These are phyloP conservation scores for Metopolophium dirhodum DNA, from an alignment of 1,140 invertebrate species.

Conservation along the genomic window DNA sequence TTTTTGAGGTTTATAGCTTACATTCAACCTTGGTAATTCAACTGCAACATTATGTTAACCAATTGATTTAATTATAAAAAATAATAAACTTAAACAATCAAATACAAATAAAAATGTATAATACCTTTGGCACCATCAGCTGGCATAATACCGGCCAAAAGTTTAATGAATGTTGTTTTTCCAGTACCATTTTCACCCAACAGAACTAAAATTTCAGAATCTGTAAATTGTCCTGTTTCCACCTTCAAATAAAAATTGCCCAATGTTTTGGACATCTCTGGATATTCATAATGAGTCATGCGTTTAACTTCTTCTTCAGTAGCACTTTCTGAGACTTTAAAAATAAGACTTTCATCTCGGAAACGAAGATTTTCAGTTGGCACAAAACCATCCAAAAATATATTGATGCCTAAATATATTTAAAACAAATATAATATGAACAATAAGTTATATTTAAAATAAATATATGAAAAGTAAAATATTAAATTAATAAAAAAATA, in stretches of 20 bases:
- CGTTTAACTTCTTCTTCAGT: slow-evolving; percentile 97
- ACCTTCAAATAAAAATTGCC: slow-evolving; percentile 85
- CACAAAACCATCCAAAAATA: slow-evolving; percentile 99
- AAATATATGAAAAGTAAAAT: neutral
- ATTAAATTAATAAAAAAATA: neutral
- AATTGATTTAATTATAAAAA: neutral
- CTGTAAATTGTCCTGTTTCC: slow-evolving; percentile 93
- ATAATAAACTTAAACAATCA: neutral
- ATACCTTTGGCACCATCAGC: slow-evolving; percentile 80
- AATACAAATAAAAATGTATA: neutral
- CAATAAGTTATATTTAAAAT: neutral
- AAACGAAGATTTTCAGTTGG: slow-evolving; percentile 99
- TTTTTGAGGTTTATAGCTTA: slow-evolving; percentile 99
- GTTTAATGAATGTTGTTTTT: slow-evolving; percentile 98
- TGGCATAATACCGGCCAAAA: slow-evolving; percentile 94
- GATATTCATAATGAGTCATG: slow-evolving; percentile 96
- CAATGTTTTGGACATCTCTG: slow-evolving; percentile 83
- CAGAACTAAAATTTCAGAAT: slow-evolving; percentile 98
- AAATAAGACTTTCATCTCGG: slow-evolving; percentile 93
- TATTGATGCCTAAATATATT: slow-evolving; percentile 84
- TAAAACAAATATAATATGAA: slow-evolving; percentile 3
- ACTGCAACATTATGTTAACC: slow-evolving; percentile 63
- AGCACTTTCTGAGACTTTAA: slow-evolving; percentile 98
- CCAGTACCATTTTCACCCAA: slow-evolving; percentile 99
- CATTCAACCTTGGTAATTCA: slow-evolving; percentile 90